A percentile compares a stretch with the other conserved stretches of the same genome.
These are phyloP conservation scores for Lamprotornis superbus DNA, from an alignment of 2,113 vertebrate genomes.

Conservation along the genomic window DNA sequence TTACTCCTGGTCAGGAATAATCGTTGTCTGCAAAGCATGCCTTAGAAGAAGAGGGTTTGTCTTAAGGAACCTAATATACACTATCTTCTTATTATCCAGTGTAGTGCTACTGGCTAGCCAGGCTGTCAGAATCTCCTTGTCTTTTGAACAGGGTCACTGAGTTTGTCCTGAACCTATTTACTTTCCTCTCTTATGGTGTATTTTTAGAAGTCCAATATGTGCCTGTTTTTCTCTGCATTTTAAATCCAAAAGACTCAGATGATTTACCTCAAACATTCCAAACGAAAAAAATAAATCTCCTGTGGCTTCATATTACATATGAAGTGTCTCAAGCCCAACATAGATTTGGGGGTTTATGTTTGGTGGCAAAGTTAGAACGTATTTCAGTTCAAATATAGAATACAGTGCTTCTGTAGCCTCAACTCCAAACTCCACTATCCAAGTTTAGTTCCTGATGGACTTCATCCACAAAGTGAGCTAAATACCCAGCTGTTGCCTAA, in stretches of 20 bases:
- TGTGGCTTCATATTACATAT: conserved; percentile 19
- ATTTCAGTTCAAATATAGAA: conserved; percentile 37
- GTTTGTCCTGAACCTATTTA: not conserved
- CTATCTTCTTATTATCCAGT: not conserved
- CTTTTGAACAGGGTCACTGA: not conserved
- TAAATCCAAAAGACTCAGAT: not conserved
- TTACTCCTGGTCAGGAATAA: not conserved
- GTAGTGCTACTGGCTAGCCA: not conserved
- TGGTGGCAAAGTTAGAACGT: conserved; percentile 21
- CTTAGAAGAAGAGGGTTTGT: not conserved
- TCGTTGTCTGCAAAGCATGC: not conserved
- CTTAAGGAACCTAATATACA: not conserved
- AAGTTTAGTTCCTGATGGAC: not conserved
- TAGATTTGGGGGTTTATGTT: conserved; percentile 1
- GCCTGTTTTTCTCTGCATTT: not conserved
- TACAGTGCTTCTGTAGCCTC: not conserved
- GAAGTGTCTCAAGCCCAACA: conserved; percentile 5
- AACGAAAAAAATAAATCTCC: conserved; percentile 47
- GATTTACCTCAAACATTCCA: conserved; percentile 25
- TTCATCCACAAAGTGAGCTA: not conserved
- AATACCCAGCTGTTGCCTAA: not conserved
- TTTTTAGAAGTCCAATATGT: not conserved
- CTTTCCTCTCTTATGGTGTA: not conserved
- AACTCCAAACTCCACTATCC: not conserved
- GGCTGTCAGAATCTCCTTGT: not conserved